These are phyloP conservation scores for Callosobruchus maculatus DNA, from an alignment of 2,888 invertebrate species.

Conservation along the genomic window DNA sequence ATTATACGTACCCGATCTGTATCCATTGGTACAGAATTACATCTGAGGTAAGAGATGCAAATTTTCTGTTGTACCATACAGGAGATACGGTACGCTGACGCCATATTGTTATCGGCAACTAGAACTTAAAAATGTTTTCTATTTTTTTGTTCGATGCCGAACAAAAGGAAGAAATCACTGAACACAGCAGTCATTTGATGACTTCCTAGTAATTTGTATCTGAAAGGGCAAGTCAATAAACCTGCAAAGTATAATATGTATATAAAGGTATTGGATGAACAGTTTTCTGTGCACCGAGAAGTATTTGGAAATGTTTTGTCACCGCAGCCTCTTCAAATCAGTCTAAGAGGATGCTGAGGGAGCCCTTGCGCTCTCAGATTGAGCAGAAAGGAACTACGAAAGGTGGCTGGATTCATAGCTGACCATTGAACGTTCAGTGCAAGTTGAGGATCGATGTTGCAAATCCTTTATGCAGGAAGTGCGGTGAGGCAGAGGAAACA, in stretches of 20 bases:
- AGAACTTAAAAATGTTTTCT: conserved; percentile 30
- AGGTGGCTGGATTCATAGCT: too few species aligned
- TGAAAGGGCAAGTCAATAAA: not conserved
- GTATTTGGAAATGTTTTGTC: too few species aligned
- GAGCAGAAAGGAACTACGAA: too few species aligned
- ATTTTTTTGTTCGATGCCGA: conserved; percentile 6
- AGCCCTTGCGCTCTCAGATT: too few species aligned
- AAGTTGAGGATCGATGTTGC: too few species aligned
- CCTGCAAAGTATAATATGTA: not conserved
- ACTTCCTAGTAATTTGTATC: not conserved
- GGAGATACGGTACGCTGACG: conserved; percentile 46
- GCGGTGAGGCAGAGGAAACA: too few species aligned
- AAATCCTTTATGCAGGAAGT: too few species aligned
- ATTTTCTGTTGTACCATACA: conserved; percentile 41
- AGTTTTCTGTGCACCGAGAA: too few species aligned
- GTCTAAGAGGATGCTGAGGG: too few species aligned
- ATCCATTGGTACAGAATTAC: not conserved
- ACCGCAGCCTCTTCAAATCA: too few species aligned
- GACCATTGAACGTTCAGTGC: too few species aligned
- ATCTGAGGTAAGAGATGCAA: conserved; percentile 43
- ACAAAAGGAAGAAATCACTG: conserved; percentile 34
- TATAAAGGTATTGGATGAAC: too few species aligned
- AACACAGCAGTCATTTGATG: not conserved
- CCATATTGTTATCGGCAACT: conserved; percentile 40
- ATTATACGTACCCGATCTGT: not conserved